Conservation (phyloP, 2,797 vertebrate species). For the Syndactyla subalaris region DNA sequence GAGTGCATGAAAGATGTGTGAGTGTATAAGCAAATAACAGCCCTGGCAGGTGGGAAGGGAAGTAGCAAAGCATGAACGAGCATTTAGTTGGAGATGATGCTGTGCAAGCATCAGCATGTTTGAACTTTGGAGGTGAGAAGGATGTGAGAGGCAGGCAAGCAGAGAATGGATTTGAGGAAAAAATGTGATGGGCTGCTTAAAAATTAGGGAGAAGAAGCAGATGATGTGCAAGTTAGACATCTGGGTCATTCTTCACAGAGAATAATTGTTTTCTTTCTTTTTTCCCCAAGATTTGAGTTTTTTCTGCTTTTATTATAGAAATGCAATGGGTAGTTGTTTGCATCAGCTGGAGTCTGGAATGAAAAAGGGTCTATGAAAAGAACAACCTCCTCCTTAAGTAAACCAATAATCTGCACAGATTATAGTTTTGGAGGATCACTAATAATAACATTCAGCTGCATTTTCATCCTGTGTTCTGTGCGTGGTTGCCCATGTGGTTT, state of each 20-base stretch:
- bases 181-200: neutral
- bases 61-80: conserved; percentile 9
- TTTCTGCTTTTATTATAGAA: neutral
- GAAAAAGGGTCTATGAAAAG: neutral
- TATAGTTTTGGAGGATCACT: neutral
- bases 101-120: neutral
- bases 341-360: neutral
- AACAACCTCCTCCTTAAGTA: neutral
- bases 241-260: neutral
- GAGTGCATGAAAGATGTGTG: neutral
- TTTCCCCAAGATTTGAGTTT: neutral
- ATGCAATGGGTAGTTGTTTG: neutral
- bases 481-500: neutral
- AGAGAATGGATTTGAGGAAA: neutral
- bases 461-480: neutral
- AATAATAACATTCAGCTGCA: neutral
- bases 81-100: neutral
- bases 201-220: neutral
- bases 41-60: conserved; percentile 28
- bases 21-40: conserved; percentile 5
- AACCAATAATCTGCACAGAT: neutral
- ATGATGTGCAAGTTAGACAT: neutral
- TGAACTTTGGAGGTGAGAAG: conserved; percentile 11
- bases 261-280: neutral
- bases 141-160: neutral